These are phyloP conservation scores for Cephalotes varians DNA, from an alignment of 2,888 invertebrate species.

Conservation along the genomic window DNA sequence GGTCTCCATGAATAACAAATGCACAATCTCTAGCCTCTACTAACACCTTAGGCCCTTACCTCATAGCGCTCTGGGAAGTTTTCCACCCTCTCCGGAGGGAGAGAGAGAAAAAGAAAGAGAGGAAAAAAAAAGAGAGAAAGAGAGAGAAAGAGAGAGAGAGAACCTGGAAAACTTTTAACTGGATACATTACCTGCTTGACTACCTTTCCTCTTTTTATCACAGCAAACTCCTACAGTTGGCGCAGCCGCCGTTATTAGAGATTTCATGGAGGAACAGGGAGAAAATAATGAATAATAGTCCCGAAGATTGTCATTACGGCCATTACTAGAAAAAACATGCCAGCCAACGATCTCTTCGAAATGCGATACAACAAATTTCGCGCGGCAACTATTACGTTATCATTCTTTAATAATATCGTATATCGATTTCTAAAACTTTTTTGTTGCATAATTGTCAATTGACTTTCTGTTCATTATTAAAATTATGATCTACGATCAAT, in stretches of 20 bases:
- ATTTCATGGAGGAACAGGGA: conserved; percentile 73
- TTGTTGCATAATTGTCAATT: background rate
- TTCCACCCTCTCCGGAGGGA: conserved; percentile 70
- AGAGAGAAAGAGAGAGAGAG: conserved; percentile 41
- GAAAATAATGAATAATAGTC: conserved; percentile 75
- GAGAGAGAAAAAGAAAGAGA: background rate
- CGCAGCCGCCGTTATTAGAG: conserved; percentile 76
- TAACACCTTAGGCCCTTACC: conserved; percentile 75
- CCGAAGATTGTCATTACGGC: conserved; percentile 65
- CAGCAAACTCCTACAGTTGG: conserved; percentile 74
- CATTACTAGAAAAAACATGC: conserved; percentile 59
- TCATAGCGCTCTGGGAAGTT: conserved; percentile 73
- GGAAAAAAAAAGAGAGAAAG: conserved; percentile 3
- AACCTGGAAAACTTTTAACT: conserved; percentile 84
- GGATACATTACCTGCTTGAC: conserved; percentile 84
- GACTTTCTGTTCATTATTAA: background rate
- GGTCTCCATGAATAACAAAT: conserved; percentile 84
- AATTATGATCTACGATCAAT: background rate
- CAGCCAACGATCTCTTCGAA: conserved; percentile 34
- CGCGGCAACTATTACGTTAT: background rate
- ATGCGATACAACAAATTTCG: conserved; percentile 21
- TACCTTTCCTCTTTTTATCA: conserved; percentile 79
- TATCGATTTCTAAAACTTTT: background rate
- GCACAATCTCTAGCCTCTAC: conserved; percentile 80
- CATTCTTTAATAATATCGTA: background rate